These are phyloP conservation scores for Erethizon dorsatum DNA, from an alignment of 2,797 vertebrate species.

Conservation along the genomic window DNA sequence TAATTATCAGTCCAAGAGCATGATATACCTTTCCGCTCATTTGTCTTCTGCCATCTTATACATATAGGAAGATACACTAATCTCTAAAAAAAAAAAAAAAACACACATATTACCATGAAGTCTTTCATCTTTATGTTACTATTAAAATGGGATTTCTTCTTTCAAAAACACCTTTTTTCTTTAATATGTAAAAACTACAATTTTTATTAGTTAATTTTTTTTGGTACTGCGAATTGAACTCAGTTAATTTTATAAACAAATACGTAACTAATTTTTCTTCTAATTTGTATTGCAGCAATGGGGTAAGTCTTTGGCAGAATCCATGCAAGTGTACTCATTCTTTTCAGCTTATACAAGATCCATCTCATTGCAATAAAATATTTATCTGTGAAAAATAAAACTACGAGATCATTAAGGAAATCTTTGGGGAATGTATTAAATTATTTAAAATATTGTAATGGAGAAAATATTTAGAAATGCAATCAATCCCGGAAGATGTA, in stretches of 20 bases:
- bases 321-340: neutral
- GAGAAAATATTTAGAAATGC: neutral
- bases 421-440: neutral
- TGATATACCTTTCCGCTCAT: neutral
- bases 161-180: neutral
- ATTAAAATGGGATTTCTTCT: neutral
- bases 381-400: slow-evolving; percentile 18
- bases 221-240: no score
- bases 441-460: neutral
- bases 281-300: neutral
- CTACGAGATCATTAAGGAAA: neutral
- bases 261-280: neutral
- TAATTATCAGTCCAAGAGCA: neutral
- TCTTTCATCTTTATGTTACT: neutral
- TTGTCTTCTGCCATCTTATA: neutral
- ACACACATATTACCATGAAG: neutral
- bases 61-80: neutral
- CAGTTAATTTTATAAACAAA: neutral
- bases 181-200: neutral
- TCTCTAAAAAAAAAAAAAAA: neutral
- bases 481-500: neutral
- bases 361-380: neutral
- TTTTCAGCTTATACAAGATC: neutral
- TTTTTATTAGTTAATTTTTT: no score
- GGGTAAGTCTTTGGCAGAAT: neutral